Evolutionary conservation across 1,140 invertebrate species (phyloP).

Genomic region (Diachasmimorpha longicaudata): DNA sequence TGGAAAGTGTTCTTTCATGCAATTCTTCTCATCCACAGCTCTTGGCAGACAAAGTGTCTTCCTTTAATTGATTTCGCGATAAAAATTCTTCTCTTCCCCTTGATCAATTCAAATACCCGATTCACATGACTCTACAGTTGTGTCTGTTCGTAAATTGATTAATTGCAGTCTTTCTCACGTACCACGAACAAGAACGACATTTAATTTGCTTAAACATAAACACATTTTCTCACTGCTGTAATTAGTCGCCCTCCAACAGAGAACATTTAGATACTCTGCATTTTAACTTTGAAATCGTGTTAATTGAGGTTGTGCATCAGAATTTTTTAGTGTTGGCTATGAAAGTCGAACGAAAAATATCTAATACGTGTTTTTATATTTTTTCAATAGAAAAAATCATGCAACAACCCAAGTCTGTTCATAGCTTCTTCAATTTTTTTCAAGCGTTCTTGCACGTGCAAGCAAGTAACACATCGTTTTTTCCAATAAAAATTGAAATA

Average conservation of each 20-base stretch:
- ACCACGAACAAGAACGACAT: slow-evolving; percentile 9
- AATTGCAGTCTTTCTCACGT: background rate
- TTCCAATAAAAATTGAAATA: background rate
- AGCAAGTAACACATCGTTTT: background rate
- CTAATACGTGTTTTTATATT: too few species aligned
- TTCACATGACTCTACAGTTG: background rate
- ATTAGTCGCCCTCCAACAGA: background rate
- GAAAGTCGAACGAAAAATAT: too few species aligned
- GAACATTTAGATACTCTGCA: background rate
- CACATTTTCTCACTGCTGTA: slow-evolving; percentile 4
- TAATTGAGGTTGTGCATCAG: too few species aligned
- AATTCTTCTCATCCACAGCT: background rate
- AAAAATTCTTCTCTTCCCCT: background rate
- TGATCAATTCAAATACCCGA: background rate
- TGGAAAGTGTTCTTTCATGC: background rate
- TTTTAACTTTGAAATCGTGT: background rate
- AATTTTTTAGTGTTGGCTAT: too few species aligned
- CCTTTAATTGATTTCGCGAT: background rate
- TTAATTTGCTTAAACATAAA: background rate
- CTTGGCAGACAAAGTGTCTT: background rate
- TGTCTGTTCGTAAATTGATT: background rate
- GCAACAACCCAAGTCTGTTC: too few species aligned
- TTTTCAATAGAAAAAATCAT: too few species aligned
- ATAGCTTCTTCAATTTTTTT: background rate
- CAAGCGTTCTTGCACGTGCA: background rate